Percentiles rank a stretch among this genome's conserved stretches.
Evolutionary conservation across 2,888 invertebrate genomes (phyloP).

Genomic region (Steromphala cineraria): DNA sequence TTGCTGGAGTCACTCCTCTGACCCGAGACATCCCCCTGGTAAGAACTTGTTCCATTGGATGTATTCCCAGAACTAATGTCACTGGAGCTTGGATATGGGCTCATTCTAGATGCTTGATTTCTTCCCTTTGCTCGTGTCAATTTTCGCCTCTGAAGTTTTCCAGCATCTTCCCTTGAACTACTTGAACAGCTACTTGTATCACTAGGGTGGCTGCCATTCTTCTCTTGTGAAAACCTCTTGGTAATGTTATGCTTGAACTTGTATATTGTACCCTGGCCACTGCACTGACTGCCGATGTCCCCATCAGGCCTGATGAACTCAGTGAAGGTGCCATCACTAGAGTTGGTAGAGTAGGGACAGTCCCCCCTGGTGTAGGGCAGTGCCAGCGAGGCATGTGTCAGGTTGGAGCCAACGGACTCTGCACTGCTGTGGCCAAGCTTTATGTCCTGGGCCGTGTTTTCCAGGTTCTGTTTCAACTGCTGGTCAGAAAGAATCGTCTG

Average conservation of each 20-base stretch:
- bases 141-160: not conserved
- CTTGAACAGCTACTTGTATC: slow-evolving; percentile 32
- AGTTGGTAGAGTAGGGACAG: not conserved
- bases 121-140: slow-evolving; percentile 39
- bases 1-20: slow-evolving; percentile 18
- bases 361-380: not conserved
- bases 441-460: too few species aligned
- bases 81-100: slow-evolving; percentile 4
- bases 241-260: slow-evolving; percentile 97
- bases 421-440: too few species aligned
- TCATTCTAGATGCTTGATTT: slow-evolving; percentile 33
- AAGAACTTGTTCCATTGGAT: slow-evolving; percentile 31
- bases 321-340: not conserved
- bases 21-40: slow-evolving; percentile 23
- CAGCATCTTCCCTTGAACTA: slow-evolving; percentile 42
- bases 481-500: too few species aligned
- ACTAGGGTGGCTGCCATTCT: slow-evolving; percentile 40
- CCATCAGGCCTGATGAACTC: not conserved
- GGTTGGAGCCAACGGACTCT: too few species aligned
- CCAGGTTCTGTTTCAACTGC: too few species aligned
- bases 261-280: slow-evolving; percentile 77
- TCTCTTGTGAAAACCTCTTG: slow-evolving; percentile 83
- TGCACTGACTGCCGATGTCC: not conserved
- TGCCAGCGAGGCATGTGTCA: not conserved
- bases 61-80: slow-evolving; percentile 24